Conservation (phyloP, 2,113 vertebrate genomes). For the Platysteira castanea region DNA sequence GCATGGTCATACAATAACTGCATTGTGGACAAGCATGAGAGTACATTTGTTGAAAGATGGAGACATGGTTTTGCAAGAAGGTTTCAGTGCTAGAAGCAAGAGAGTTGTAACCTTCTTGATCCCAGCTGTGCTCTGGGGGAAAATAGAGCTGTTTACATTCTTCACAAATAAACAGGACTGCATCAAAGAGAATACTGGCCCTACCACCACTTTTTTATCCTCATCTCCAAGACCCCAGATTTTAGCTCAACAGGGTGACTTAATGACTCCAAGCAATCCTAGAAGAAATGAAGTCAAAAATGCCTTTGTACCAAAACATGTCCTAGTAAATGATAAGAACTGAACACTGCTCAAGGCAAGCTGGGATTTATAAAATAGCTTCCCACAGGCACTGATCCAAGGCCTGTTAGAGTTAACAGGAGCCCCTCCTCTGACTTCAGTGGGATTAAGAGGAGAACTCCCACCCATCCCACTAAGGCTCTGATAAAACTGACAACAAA, state of each 20-base stretch:
- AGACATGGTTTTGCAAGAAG: not conserved
- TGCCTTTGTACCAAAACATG: not conserved
- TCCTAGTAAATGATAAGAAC: not conserved
- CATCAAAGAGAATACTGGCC: not conserved
- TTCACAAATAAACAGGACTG: not conserved
- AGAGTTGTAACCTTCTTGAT: not conserved
- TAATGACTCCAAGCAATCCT: not conserved
- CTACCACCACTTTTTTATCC: not conserved
- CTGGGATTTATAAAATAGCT: slow-evolving; percentile 12
- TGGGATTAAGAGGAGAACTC: not conserved
- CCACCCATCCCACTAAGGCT: not conserved
- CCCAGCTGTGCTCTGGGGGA: not conserved
- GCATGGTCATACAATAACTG: not conserved
- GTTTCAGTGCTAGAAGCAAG: not conserved
- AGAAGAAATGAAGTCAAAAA: not conserved
- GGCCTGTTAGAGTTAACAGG: not conserved
- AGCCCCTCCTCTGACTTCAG: not conserved
- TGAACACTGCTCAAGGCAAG: not conserved
- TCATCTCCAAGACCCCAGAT: not conserved
- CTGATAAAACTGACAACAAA: not conserved
- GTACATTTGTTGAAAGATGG: not conserved
- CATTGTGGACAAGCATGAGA: not conserved
- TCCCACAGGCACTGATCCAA: slow-evolving; percentile 27
- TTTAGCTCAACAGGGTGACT: not conserved
- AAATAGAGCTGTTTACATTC: not conserved